Evolutionary conservation across 2,888 invertebrate species (phyloP).

Genomic region (Megastigmus dorsalis): DNA sequence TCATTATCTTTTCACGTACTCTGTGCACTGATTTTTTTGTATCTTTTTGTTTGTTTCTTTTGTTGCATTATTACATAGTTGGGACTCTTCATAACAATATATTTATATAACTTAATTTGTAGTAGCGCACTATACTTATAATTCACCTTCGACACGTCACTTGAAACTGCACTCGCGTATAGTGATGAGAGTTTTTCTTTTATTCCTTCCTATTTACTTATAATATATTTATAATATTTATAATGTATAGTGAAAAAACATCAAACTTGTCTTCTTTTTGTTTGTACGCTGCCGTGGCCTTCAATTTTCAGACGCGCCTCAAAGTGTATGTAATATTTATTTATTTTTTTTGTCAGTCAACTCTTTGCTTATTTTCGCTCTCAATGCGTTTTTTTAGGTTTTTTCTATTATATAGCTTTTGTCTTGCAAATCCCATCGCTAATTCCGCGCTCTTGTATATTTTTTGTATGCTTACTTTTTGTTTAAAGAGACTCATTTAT

Average conservation of each 20-base stretch:
- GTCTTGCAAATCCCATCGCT: too few species aligned
- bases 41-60: slow-evolving; percentile 29
- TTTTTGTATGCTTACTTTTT: too few species aligned
- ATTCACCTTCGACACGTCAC: slow-evolving; percentile 50
- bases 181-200: background rate
- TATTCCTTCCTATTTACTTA: slow-evolving; percentile 1
- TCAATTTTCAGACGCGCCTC: slow-evolving; percentile 50
- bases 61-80: slow-evolving; percentile 55
- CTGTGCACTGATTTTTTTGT: slow-evolving; percentile 55
- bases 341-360: too few species aligned
- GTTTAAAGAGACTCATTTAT: slow-evolving; percentile 38
- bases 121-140: slow-evolving; percentile 49
- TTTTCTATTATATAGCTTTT: slow-evolving; percentile 1
- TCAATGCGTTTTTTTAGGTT: background rate
- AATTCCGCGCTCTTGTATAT: too few species aligned
- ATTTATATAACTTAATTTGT: slow-evolving; percentile 55
- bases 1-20: slow-evolving; percentile 55
- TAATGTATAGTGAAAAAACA: slow-evolving; percentile 54
- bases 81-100: slow-evolving; percentile 59
- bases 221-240: slow-evolving; percentile 1
- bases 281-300: slow-evolving; percentile 61
- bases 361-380: background rate
- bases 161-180: slow-evolving; percentile 43
- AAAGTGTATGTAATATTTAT: background rate
- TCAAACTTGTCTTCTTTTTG: slow-evolving; percentile 56